A percentile compares a stretch with the other conserved stretches of the same genome.
phyloP scores from a whole-genome alignment of 2,113 vertebrate genomes.

The Muscicapa adusta region DNA sequence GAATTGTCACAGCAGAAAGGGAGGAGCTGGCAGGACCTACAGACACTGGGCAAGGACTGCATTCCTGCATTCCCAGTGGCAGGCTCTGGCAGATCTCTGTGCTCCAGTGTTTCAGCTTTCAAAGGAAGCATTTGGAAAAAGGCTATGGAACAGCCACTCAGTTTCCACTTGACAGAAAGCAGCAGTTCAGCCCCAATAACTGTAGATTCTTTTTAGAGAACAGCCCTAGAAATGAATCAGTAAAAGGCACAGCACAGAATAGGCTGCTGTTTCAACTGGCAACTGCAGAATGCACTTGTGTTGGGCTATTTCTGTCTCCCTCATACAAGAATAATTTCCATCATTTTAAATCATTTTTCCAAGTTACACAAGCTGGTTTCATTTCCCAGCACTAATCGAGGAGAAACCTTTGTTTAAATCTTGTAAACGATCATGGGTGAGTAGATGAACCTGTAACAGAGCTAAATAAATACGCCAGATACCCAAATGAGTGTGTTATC shows the following conservation, averaged over 20 bases:
- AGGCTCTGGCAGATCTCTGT: neutral
- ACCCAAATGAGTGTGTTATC: neutral
- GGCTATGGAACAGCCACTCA: neutral
- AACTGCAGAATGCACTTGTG: neutral
- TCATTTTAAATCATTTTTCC: slow-evolving; percentile 15
- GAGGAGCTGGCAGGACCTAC: neutral
- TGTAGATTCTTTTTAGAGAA: slow-evolving; percentile 21
- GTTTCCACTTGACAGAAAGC: slow-evolving; percentile 45
- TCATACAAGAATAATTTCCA: neutral
- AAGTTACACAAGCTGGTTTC: neutral
- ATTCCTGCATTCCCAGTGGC: neutral
- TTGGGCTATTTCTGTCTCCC: slow-evolving; percentile 40
- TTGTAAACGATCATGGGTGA: neutral
- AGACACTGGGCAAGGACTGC: neutral
- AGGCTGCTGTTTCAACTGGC: slow-evolving; percentile 36
- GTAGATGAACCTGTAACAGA: neutral
- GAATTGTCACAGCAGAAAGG: neutral
- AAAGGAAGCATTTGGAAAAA: slow-evolving; percentile 5
- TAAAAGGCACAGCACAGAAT: slow-evolving; percentile 2
- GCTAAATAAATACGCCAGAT: neutral
- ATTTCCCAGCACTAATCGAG: neutral
- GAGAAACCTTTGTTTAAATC: neutral
- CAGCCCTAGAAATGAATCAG: slow-evolving; percentile 3
- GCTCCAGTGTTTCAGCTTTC: slow-evolving; percentile 28
- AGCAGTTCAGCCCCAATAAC: slow-evolving; percentile 15